These are phyloP conservation scores for Xiphias gladius DNA, from an alignment of 2,113 vertebrate species.

Conservation along the genomic window DNA sequence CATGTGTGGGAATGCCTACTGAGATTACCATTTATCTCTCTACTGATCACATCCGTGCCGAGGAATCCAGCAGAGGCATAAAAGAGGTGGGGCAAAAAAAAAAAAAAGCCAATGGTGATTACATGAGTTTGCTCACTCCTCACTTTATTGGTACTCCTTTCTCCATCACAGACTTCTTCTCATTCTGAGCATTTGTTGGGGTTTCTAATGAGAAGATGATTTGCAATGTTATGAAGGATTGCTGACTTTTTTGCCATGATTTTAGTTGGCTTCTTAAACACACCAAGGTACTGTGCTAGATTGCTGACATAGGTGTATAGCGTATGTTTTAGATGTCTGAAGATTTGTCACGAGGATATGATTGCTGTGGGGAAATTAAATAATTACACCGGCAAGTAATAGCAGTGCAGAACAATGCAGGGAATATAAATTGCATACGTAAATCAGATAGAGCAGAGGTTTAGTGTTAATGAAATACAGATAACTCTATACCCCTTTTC, in stretches of 20 bases:
- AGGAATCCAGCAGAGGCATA: slow-evolving; percentile 68
- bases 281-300: not conserved
- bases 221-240: not conserved
- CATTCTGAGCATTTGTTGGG: slow-evolving; percentile 21
- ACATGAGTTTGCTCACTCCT: slow-evolving; percentile 44
- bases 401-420: not conserved
- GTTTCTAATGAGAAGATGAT: slow-evolving; percentile 35
- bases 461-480: slow-evolving; percentile 9
- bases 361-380: slow-evolving; percentile 13
- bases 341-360: slow-evolving; percentile 18
- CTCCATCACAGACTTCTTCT: slow-evolving; percentile 22
- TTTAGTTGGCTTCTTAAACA: slow-evolving; percentile 22
- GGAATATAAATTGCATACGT: not conserved
- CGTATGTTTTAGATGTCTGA: not conserved
- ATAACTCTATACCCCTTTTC: not conserved
- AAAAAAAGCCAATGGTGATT: slow-evolving; percentile 57
- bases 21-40: slow-evolving; percentile 72
- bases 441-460: not conserved
- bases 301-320: not conserved
- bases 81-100: slow-evolving; percentile 39
- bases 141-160: slow-evolving; percentile 45
- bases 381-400: slow-evolving; percentile 5
- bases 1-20: slow-evolving; percentile 61
- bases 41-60: slow-evolving; percentile 72
- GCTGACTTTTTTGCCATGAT: not conserved